A percentile compares a stretch with the other conserved stretches of the same genome.
These are phyloP conservation scores for Meiosimyza platycephala DNA, from an alignment of 2,888 invertebrate genomes.

Conservation along the genomic window DNA sequence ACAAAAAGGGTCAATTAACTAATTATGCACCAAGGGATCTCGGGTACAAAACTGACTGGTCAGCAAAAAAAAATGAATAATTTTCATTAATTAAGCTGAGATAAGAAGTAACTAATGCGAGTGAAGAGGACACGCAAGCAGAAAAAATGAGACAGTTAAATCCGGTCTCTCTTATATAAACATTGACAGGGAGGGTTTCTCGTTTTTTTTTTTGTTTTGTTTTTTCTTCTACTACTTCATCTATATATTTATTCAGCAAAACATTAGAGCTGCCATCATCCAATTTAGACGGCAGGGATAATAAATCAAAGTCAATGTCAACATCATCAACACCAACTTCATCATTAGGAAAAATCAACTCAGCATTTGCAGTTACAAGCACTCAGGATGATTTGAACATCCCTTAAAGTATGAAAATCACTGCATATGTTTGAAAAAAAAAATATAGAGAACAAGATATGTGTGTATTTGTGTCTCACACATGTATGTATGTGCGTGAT, in stretches of 20 bases:
- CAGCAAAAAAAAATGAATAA: conserved; percentile 36
- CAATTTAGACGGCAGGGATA: conserved; percentile 15
- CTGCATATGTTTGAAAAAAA: background rate
- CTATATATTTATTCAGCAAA: too few relatives aligned
- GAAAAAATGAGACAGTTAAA: background rate
- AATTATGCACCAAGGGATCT: conserved; percentile 55
- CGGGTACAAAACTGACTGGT: conserved; percentile 5
- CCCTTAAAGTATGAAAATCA: conserved; percentile 15
- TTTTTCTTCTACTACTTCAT: too few relatives aligned
- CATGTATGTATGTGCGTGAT: too few relatives aligned
- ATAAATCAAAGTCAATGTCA: conserved; percentile 35
- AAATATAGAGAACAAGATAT: background rate
- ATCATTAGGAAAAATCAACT: conserved; percentile 22
- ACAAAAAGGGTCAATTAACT: conserved; percentile 53
- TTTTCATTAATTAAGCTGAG: conserved; percentile 38
- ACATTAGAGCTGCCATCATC: conserved; percentile 11
- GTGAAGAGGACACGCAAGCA: background rate
- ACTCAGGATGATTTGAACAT: conserved; percentile 2
- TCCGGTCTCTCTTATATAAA: background rate
- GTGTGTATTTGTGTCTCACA: too few relatives aligned
- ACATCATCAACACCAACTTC: conserved; percentile 30
- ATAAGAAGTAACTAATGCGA: background rate
- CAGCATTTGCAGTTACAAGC: conserved; percentile 3
- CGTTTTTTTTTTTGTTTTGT: background rate
- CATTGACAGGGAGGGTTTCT: conserved; percentile 7